phyloP scores from a whole-genome alignment of 2,888 invertebrate species.

The Eupeodes latifasciatus region DNA sequence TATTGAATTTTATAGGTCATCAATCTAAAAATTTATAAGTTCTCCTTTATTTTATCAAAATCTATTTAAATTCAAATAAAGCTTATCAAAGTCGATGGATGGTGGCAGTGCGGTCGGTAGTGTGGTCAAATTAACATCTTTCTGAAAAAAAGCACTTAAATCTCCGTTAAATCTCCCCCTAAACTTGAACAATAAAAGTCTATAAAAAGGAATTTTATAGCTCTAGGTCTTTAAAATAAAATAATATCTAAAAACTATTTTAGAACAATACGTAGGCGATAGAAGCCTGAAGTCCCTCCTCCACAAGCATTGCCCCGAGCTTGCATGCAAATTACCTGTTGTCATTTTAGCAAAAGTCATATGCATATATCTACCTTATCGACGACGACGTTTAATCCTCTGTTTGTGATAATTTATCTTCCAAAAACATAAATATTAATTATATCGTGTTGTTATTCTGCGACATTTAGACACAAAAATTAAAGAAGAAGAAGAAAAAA shows the following conservation, averaged over 20 bases:
- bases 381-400: not conserved
- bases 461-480: not conserved
- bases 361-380: not conserved
- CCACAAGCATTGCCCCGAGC: constrained; percentile 4
- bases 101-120: too few relatives aligned
- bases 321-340: constrained; percentile 19
- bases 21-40: not conserved
- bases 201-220: constrained; percentile 3
- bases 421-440: constrained; percentile 28
- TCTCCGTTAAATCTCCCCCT: not conserved
- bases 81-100: not conserved
- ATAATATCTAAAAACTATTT: not conserved
- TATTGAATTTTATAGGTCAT: constrained; percentile 9
- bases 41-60: constrained; percentile 9
- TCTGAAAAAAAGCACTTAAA: constrained; percentile 11
- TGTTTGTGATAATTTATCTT: constrained; percentile 7
- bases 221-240: not conserved
- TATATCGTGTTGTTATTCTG: not conserved
- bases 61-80: constrained; percentile 25
- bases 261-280: not conserved
- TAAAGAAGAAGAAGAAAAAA: not conserved
- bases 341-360: constrained; percentile 39
- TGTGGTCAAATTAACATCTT: constrained; percentile 5
- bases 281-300: not conserved
- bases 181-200: not conserved